Conservation (phyloP, 2,113 vertebrate genomes). For the Nerophis lumbriciformis region DNA sequence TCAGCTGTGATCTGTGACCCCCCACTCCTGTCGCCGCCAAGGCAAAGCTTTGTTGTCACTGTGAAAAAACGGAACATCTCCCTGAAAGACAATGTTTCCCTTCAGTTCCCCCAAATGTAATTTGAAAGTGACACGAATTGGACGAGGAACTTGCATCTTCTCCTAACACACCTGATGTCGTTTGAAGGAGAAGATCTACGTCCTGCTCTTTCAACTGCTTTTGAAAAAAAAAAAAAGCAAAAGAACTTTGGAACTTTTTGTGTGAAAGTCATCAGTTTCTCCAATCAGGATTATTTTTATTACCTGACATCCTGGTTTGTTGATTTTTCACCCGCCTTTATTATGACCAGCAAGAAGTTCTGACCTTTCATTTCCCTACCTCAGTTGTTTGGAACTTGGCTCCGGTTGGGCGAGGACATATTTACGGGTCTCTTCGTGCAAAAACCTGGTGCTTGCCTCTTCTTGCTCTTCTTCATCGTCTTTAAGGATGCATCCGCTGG, state of each 20-base stretch:
- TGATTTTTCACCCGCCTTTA: not conserved
- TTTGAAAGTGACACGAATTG: slow-evolving; percentile 50
- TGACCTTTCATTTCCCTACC: slow-evolving; percentile 48
- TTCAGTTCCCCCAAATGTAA: slow-evolving; percentile 31
- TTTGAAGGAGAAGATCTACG: slow-evolving; percentile 36
- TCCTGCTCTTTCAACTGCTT: slow-evolving; percentile 41
- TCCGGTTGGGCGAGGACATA: slow-evolving; percentile 29
- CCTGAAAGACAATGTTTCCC: slow-evolving; percentile 16
- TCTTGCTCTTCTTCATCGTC: slow-evolving; percentile 24
- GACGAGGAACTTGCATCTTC: slow-evolving; percentile 17
- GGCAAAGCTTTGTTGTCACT: slow-evolving; percentile 28
- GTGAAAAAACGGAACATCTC: slow-evolving; percentile 12
- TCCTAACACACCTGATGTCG: slow-evolving; percentile 17
- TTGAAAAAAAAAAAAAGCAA: not conserved
- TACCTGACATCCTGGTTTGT: not conserved
- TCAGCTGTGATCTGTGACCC: slow-evolving; percentile 17
- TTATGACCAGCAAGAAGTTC: slow-evolving; percentile 13
- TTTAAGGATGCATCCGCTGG: slow-evolving; percentile 35
- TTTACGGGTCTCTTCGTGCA: slow-evolving; percentile 46
- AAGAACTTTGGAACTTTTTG: slow-evolving; percentile 6
- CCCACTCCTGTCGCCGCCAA: slow-evolving; percentile 20
- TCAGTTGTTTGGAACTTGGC: slow-evolving; percentile 40
- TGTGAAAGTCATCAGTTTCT: slow-evolving; percentile 12
- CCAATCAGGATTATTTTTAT: slow-evolving; percentile 1
- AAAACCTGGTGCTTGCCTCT: slow-evolving; percentile 42